Evolutionary conservation across 2,113 vertebrate species (phyloP), one percentile per base, ranked within the genome.

Genomic region (Seriola aureovittata): DNA sequence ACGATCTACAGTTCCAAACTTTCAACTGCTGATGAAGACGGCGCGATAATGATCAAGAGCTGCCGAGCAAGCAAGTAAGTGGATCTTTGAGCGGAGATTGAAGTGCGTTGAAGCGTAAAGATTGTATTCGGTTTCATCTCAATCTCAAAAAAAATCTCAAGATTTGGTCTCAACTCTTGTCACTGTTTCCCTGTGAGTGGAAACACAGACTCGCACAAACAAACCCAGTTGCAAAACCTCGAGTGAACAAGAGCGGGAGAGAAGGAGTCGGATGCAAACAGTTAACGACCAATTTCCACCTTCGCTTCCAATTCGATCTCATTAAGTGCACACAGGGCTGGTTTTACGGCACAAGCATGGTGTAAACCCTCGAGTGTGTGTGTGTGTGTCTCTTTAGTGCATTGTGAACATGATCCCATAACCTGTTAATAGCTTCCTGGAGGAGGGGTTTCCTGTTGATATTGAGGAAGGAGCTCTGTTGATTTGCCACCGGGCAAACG

Each of bases 381-480:
- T 78, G 50, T 58, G 40, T 74, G 23, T 78, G 54, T 78, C 23
- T 78, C 13, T 69, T 44, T 50, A 74, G 52, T 74, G 67, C 4
- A n/a, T 75, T 63, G 64, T 63, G 73, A 88, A 73, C 81, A 67
- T 32, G 84, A 88, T 78, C 81, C 80, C 17, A 72, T 90, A 85
- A 91, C 79, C 29, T 82, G 80, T 88, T 93, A 82, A 89, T 69
- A 65, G 77, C 85, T 89, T 93, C 84, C 90, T 88, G 66, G 62
- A 85, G 87, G 81, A 72, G 65, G 79, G 29, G 71, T 73, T 89
- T 90, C 85, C 88, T 88, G 89, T 84, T 87, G 76, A 78, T 74
- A 80, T 74, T 71, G 69, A 83, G 74, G 78, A 82, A 76, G 74
- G 82, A 73, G 57, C 70, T 74, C 50, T 71, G 54, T 71, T 72